Conservation (phyloP, 2,113 vertebrate genomes). For the Vidua chalybeata region DNA sequence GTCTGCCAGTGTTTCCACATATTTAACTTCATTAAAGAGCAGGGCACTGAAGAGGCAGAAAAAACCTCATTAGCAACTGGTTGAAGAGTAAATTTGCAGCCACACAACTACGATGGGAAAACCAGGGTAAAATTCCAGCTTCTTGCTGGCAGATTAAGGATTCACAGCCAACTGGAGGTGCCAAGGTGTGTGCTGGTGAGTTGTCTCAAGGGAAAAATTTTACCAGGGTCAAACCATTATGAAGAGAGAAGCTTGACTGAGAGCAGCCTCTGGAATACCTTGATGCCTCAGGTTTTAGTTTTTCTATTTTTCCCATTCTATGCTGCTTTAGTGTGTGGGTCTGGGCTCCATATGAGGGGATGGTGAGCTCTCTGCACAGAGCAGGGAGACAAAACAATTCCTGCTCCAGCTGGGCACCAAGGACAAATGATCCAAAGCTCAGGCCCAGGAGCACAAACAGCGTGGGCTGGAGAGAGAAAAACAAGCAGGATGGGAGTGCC, state of each 20-base stretch:
- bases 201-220: not conserved
- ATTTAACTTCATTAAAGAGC: constrained; percentile 92
- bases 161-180: not conserved
- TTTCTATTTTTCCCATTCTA: not conserved
- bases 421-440: not conserved
- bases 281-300: not conserved
- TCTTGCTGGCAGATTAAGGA: not conserved
- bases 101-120: not conserved
- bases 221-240: not conserved
- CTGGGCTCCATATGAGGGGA: not conserved
- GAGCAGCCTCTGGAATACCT: not conserved
- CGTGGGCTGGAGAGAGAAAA: too few relatives aligned
- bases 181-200: not conserved
- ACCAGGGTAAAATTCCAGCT: not conserved
- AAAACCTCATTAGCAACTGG: not conserved
- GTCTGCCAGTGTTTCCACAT: constrained; percentile 80
- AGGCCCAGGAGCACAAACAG: not conserved
- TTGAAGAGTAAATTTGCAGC: not conserved
- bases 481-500: too few relatives aligned
- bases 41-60: constrained; percentile 78
- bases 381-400: not conserved
- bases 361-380: not conserved
- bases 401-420: not conserved
- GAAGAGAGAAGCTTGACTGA: not conserved
- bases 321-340: not conserved